These are phyloP conservation scores for Drosophila orena DNA, from an alignment of 1,140 invertebrate genomes.

Conservation along the genomic window DNA sequence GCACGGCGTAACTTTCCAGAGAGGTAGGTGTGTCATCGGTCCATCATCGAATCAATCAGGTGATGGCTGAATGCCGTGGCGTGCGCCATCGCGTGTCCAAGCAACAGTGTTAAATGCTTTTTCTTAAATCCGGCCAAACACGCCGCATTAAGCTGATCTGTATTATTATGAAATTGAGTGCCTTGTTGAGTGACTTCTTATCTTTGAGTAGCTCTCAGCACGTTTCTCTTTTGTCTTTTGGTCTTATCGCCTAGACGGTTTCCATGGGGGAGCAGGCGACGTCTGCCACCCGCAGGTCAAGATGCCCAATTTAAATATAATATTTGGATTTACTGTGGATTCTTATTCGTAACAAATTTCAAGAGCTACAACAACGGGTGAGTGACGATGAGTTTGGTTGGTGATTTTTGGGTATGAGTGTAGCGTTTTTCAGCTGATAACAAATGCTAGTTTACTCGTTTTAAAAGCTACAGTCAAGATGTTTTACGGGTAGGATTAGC, in stretches of 20 bases:
- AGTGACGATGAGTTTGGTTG: slow-evolving; percentile 29
- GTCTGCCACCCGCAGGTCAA: slow-evolving; percentile 57
- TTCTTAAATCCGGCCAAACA: slow-evolving; percentile 26
- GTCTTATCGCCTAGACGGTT: slow-evolving; percentile 36
- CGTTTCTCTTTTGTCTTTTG: slow-evolving; percentile 16
- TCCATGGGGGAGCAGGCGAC: slow-evolving; percentile 58
- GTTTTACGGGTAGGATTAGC: neutral
- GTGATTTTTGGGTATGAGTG: slow-evolving; percentile 41
- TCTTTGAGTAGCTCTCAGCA: slow-evolving; percentile 11
- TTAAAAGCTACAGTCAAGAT: slow-evolving; percentile 9
- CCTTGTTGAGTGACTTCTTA: slow-evolving; percentile 19
- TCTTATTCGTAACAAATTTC: slow-evolving; percentile 69
- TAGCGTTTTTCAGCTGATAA: slow-evolving; percentile 36
- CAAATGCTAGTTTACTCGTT: slow-evolving; percentile 33
- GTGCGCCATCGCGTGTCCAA: slow-evolving; percentile 44
- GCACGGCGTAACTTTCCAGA: slow-evolving; percentile 56
- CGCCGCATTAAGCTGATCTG: slow-evolving; percentile 31
- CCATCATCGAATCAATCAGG: slow-evolving; percentile 36
- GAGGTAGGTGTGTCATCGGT: slow-evolving; percentile 44
- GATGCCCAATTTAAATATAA: slow-evolving; percentile 63
- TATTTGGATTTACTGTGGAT: slow-evolving; percentile 74
- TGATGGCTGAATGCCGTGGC: slow-evolving; percentile 40
- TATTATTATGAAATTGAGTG: slow-evolving; percentile 19
- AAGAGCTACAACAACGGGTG: slow-evolving; percentile 68
- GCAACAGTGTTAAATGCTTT: slow-evolving; percentile 35